Conservation (phyloP, 2,888 invertebrate species). For the Lepas anatifera region DNA sequence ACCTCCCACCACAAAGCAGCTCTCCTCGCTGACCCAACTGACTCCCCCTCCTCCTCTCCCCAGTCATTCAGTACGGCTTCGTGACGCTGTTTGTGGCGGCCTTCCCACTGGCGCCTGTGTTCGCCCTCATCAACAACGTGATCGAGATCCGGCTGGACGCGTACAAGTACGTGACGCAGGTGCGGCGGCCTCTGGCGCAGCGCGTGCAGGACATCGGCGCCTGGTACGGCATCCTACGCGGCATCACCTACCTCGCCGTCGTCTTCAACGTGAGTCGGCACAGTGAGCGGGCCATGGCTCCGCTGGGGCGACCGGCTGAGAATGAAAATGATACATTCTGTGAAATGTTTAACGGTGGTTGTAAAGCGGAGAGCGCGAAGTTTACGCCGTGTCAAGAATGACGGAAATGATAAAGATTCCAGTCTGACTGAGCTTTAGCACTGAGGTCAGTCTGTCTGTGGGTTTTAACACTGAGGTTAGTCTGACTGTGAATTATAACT, state of each 20-base stretch:
- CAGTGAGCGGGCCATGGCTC: too few species aligned
- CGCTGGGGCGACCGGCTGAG: too few species aligned
- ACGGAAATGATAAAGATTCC: too few species aligned
- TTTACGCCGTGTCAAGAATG: too few species aligned
- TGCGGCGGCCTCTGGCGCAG: conserved; percentile 75
- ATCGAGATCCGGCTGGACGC: conserved; percentile 82
- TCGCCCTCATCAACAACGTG: conserved; percentile 88
- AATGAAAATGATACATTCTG: too few species aligned
- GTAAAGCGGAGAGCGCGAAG: too few species aligned
- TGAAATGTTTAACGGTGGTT: too few species aligned
- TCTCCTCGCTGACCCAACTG: conserved; percentile 6
- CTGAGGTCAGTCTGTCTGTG: too few species aligned
- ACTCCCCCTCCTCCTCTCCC: conserved; percentile 21
- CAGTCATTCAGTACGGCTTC: conserved; percentile 95
- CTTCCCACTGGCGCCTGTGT: conserved; percentile 89
- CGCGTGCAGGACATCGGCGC: conserved; percentile 86
- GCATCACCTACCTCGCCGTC: conserved; percentile 79
- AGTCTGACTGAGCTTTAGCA: too few species aligned
- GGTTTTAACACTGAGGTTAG: too few species aligned
- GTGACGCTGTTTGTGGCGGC: conserved; percentile 95
- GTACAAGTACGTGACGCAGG: conserved; percentile 93
- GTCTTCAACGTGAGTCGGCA: conserved; percentile 61
- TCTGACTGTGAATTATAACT: too few species aligned
- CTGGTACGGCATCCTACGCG: conserved; percentile 80
- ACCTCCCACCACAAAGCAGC: too few species aligned